Evolutionary conservation across 2,888 invertebrate species (phyloP), one percentile per base, ranked within the genome.

Genomic region (Lasioglossum malachurum): DNA sequence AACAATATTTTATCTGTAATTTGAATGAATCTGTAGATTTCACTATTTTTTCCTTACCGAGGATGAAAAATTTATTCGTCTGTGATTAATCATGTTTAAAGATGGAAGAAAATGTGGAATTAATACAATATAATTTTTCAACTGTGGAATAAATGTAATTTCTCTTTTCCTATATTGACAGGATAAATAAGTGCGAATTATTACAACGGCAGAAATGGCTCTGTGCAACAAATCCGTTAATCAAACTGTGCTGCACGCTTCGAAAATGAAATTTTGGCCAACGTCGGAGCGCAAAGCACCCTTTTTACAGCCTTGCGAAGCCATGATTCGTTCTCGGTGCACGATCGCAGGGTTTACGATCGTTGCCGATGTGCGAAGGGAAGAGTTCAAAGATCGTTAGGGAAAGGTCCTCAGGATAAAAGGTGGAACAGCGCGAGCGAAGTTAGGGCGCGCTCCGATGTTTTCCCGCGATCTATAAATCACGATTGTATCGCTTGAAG

Each of bases 301-400:
- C 75, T 60, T 71, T 90, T 90, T 89, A n/a, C n/a, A 85, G 75
- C 71, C 78, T 49, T 41, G 44, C 78, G 80, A 78, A 71, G 80
- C 80, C 80, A 87, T 73, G 82, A 83, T 84, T 88, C 84, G 78
- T 67, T 23, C 80, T 16, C 35, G 78, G 82, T 72, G 78, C 75
- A 38, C 83, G 78, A 78, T 90, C 82, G 87, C 87, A 67, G 27
- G 71, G 75, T 90, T 90, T 87, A 88, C 85, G 89, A 83, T 89
- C 83, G 83, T 84, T 86, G 82, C 69, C 19, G 57, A 83, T 84
- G 23, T 44, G 35, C 16, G 46, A 35, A 57, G 19, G 10, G 31
- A 31, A 12, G 41, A 71, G n/a, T 71, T 41, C 41, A 23, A 23
- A 27, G 31, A 53, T 23, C 71, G 57, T 64, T 64, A 64, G 31